These are phyloP conservation scores for Vandiemenella viatica DNA, from an alignment of 2,888 invertebrate species.

Conservation along the genomic window DNA sequence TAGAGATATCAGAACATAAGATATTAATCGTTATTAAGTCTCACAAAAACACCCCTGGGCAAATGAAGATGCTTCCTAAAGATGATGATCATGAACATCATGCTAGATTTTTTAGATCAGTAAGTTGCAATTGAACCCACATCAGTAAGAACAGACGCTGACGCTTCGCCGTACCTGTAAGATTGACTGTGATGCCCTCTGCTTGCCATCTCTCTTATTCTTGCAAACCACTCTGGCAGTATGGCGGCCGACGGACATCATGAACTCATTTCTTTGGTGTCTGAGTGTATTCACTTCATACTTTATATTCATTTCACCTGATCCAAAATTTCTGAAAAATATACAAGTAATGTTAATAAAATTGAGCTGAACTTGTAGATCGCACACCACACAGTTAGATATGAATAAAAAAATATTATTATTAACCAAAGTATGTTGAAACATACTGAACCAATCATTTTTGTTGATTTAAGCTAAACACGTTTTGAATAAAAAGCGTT, in stretches of 20 bases:
- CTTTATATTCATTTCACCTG: constrained; percentile 74
- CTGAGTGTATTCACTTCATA: constrained; percentile 75
- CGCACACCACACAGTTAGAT: not conserved
- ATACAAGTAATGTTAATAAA: not conserved
- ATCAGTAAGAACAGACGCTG: too few relatives aligned
- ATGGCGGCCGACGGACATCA: constrained; percentile 88
- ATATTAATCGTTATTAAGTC: too few relatives aligned
- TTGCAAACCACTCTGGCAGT: constrained; percentile 80
- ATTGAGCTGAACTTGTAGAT: not conserved
- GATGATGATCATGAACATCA: too few relatives aligned
- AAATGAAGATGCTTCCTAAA: too few relatives aligned
- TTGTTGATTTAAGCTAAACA: too few relatives aligned
- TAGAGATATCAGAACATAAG: too few relatives aligned
- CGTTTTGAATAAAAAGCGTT: too few relatives aligned
- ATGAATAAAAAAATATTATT: not conserved
- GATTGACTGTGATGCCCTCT: constrained; percentile 87
- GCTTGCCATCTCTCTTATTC: constrained; percentile 93
- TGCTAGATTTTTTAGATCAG: too few relatives aligned
- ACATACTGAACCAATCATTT: not conserved
- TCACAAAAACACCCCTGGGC: too few relatives aligned
- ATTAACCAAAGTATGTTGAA: not conserved
- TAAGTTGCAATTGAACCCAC: too few relatives aligned
- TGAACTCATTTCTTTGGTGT: constrained; percentile 84
- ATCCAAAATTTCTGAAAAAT: constrained; percentile 62
- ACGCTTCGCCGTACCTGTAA: constrained; percentile 51